These are phyloP conservation scores for Zaprionus lachaisei DNA, from an alignment of 1,140 invertebrate genomes.

Conservation along the genomic window DNA sequence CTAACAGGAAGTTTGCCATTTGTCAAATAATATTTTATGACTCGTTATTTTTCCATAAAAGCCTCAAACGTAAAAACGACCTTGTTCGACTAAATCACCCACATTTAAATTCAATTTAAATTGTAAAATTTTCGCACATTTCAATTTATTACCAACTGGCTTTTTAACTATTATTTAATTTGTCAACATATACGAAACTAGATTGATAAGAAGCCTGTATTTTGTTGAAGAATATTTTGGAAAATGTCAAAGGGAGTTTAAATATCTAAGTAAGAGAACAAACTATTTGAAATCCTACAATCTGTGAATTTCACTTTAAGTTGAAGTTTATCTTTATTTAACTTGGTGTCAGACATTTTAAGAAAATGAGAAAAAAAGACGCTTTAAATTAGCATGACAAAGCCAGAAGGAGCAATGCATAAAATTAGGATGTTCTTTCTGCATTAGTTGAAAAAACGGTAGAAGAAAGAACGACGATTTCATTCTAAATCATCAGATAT, in stretches of 20 bases:
- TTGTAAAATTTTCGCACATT: not conserved
- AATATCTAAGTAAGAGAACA: not conserved
- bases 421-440: not conserved
- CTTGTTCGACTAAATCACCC: conserved; percentile 2
- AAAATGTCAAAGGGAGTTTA: not conserved
- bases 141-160: not conserved
- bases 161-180: not conserved
- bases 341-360: not conserved
- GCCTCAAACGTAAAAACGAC: conserved; percentile 5
- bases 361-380: not conserved
- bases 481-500: not conserved
- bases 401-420: not conserved
- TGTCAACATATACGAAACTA: not conserved
- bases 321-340: not conserved
- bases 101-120: conserved; percentile 1
- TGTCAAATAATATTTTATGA: conserved; percentile 66
- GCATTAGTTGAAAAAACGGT: not conserved
- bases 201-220: not conserved
- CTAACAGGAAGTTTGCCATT: conserved; percentile 65
- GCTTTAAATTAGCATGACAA: conserved; percentile 3
- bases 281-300: not conserved
- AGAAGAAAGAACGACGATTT: not conserved
- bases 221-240: not conserved
- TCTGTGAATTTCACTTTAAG: not conserved
- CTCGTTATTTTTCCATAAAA: conserved; percentile 36